Percentiles rank a stretch among this genome's conserved stretches.
These are phyloP conservation scores for Mylabris phalerata DNA, from an alignment of 1,140 invertebrate species.

Conservation along the genomic window DNA sequence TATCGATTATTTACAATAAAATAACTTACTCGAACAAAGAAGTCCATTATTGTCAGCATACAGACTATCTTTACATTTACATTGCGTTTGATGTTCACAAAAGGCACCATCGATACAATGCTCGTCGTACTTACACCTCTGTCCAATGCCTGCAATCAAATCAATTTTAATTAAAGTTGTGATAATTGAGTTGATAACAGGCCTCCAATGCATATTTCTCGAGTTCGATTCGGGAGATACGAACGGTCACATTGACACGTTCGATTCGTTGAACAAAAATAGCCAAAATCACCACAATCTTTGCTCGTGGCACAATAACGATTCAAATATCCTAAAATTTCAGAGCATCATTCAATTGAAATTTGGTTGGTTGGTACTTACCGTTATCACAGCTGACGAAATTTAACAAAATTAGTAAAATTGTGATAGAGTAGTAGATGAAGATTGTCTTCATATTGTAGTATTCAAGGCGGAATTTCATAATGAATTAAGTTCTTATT, in stretches of 20 bases:
- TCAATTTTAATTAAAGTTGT: background rate
- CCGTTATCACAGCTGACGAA: too few species aligned
- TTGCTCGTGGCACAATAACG: conserved; percentile 10
- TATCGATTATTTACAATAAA: background rate
- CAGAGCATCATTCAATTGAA: too few species aligned
- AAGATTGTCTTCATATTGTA: too few species aligned
- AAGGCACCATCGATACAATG: conserved; percentile 35
- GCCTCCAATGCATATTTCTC: conserved; percentile 32
- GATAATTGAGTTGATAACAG: conserved; percentile 5
- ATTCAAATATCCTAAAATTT: background rate
- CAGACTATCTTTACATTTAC: conserved; percentile 32
- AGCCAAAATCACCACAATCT: conserved; percentile 32
- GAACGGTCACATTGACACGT: conserved; percentile 28
- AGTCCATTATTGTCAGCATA: conserved; percentile 20
- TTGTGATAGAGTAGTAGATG: too few species aligned
- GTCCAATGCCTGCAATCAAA: conserved; percentile 25
- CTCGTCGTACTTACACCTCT: conserved; percentile 33
- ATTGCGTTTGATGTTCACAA: conserved; percentile 30
- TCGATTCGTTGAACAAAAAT: conserved; percentile 29
- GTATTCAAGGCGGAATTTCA: too few species aligned
- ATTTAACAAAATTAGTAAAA: too few species aligned
- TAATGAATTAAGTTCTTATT: too few species aligned
- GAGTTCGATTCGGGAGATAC: conserved; percentile 23
- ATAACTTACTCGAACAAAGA: conserved; percentile 26
- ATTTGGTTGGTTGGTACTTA: too few species aligned